Evolutionary conservation across 2,797 vertebrate species (phyloP), one percentile per base, ranked within the genome.

Genomic region (Enteromius viviparus): DNA sequence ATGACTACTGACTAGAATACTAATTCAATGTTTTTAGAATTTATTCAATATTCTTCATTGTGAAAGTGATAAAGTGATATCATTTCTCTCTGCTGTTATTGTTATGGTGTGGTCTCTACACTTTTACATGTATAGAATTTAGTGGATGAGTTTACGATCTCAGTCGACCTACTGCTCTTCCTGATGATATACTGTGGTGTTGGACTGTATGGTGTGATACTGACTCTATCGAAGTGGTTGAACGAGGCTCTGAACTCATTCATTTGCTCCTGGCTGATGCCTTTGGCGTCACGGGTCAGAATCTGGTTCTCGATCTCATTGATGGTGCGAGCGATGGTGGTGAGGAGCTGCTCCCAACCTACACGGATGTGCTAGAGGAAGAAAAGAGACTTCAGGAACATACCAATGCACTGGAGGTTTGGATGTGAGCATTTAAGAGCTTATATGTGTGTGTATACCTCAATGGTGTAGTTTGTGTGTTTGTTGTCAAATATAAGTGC

Each of bases 401-500:
- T 15, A 70, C 45, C 11, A 55, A 40, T 42, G 47, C 32, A 1
- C 10, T n/a, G 2, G 21, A 15, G 42, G 45, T 32, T 11, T 60
- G 66, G 3, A 62, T 64, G 40, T 74, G 14, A 49, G 37, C 23
- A 40, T 76, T 55, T 79, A n/a, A 62, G 53, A 55, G 65, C 74
- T 55, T 75, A 49, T 75, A 49, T 70, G 29, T 66, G 37, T 14
- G 9, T 51, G 12, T 77, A 29, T 91, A 95, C 98, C 97, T 99
- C 98, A 98, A 99, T 99, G 88, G 98, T 99, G 91, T 99, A 99
- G 91, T 98, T 99, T 92, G 97, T 99, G 93, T 99, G 98, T 91
- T 98, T 98, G 92, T 99, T 99, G 94, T 99, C 98, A 0, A 99
- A 99, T 92, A 99, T 98, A 81, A 98, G 97, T 0, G 97, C 98